These are phyloP conservation scores for Scolopax mira DNA, from an alignment of 2,113 vertebrate genomes.

Conservation along the genomic window DNA sequence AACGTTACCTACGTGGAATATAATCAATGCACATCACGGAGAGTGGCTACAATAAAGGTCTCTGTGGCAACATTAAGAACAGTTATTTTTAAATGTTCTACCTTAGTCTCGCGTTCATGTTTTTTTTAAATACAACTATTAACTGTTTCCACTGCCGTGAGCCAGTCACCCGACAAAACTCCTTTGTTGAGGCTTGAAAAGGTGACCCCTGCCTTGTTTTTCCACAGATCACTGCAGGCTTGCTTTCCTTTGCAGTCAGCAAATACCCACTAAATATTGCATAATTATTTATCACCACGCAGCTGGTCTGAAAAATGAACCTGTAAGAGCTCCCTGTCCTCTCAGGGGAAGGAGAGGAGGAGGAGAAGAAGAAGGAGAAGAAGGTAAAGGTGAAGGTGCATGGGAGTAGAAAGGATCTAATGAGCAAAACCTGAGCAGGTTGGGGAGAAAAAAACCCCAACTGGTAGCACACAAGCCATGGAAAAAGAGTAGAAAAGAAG, in stretches of 20 bases:
- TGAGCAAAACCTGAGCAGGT: background rate
- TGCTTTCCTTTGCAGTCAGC: background rate
- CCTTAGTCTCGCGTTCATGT: background rate
- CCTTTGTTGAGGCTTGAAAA: background rate
- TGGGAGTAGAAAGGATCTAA: background rate
- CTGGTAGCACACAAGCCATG: background rate
- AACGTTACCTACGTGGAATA: background rate
- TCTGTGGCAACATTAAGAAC: conserved; percentile 51
- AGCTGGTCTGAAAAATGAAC: background rate
- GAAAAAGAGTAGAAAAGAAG: background rate
- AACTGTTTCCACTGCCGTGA: background rate
- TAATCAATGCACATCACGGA: background rate
- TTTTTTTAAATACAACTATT: background rate
- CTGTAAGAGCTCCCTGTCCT: background rate
- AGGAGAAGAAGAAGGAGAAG: background rate
- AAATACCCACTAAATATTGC: background rate
- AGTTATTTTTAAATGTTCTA: conserved; percentile 51
- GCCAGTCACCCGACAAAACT: background rate
- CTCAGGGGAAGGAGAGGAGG: background rate
- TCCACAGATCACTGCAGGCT: background rate
- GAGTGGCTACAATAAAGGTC: conserved; percentile 10
- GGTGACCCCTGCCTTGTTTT: background rate
- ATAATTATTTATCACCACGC: background rate
- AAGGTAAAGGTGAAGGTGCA: no score
- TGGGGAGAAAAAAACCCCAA: background rate